Conservation (phyloP, 2,797 vertebrate species). For the Sebastes flavidus region DNA sequence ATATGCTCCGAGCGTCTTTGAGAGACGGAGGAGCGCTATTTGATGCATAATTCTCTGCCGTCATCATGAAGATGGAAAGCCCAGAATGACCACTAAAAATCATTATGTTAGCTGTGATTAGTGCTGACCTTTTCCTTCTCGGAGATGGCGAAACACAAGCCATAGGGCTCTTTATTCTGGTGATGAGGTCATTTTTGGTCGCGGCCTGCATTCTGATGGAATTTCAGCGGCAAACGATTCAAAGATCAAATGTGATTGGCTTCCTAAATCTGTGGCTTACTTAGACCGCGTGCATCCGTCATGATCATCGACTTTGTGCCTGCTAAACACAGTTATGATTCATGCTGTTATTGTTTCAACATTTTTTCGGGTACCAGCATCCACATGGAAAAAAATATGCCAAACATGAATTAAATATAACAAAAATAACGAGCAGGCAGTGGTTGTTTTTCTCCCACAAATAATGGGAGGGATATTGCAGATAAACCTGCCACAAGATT, state of each 20-base stretch:
- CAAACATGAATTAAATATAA: constrained; percentile 54
- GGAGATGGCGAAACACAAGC: not conserved
- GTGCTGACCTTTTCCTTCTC: constrained; percentile 49
- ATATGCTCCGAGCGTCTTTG: constrained; percentile 35
- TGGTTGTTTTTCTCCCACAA: constrained; percentile 8
- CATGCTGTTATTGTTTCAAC: constrained; percentile 3
- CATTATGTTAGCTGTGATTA: constrained; percentile 49
- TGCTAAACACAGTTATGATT: constrained; percentile 2
- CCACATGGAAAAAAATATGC: constrained; percentile 17
- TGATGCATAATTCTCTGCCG: constrained; percentile 41
- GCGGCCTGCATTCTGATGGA: constrained; percentile 19
- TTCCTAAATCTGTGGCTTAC: not conserved
- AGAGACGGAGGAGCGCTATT: constrained; percentile 26
- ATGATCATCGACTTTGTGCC: not conserved
- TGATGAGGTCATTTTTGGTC: constrained; percentile 28
- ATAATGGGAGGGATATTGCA: constrained; percentile 37
- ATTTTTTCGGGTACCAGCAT: not conserved
- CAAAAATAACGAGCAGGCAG: constrained; percentile 57
- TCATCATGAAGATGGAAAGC: constrained; percentile 23
- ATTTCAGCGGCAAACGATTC: constrained; percentile 18
- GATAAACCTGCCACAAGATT: constrained; percentile 64
- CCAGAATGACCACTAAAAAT: constrained; percentile 23
- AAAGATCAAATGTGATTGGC: constrained; percentile 36
- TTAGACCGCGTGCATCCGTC: not conserved
- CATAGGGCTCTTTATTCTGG: constrained; percentile 4